phyloP scores from a whole-genome alignment of 2,113 vertebrate species.

The Alectura lathami region DNA sequence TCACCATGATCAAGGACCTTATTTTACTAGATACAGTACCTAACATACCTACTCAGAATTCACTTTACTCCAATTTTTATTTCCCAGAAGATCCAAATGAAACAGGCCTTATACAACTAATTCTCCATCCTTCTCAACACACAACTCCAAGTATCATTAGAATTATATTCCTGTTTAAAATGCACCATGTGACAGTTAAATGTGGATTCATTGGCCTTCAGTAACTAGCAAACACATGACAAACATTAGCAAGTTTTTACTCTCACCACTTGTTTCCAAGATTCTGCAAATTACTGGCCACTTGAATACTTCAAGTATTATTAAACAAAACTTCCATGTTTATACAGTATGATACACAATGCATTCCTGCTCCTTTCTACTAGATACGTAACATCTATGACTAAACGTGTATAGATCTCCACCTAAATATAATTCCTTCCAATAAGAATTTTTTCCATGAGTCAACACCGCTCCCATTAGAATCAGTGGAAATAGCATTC shows the following conservation, averaged over 20 bases:
- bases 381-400: background rate
- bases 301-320: background rate
- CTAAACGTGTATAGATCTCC: background rate
- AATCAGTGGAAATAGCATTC: background rate
- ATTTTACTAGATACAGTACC: background rate
- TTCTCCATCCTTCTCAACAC: background rate
- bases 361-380: background rate
- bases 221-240: background rate
- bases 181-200: background rate
- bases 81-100: background rate
- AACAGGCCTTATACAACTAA: background rate
- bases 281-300: background rate
- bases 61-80: background rate
- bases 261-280: background rate
- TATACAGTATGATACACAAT: background rate
- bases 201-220: background rate
- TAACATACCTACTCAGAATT: background rate
- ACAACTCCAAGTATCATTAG: background rate
- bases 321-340: background rate
- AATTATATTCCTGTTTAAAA: background rate
- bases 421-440: background rate
- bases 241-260: background rate
- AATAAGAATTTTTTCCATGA: accelerated
- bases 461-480: background rate
- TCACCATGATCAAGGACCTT: background rate